Evolutionary conservation across 2,797 vertebrate genomes (phyloP).

Genomic region (Thunnus albacares): DNA sequence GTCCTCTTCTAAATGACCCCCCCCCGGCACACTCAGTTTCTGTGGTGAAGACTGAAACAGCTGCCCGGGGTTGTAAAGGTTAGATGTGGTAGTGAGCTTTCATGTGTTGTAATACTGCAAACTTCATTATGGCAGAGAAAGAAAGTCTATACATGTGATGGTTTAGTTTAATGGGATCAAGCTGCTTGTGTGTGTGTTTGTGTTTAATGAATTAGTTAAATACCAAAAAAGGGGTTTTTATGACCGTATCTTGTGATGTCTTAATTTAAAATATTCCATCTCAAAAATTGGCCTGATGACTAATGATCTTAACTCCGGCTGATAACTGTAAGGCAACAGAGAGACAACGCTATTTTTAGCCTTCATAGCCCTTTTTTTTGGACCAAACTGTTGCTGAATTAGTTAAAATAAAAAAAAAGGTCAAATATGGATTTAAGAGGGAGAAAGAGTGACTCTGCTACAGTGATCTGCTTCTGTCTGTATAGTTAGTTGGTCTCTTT

Average conservation of each 20-base stretch:
- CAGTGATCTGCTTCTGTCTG: not conserved
- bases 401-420: not conserved
- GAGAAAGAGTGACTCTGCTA: not conserved
- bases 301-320: not conserved
- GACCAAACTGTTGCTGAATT: constrained; percentile 17
- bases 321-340: constrained; percentile 22
- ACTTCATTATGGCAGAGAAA: not conserved
- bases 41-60: not conserved
- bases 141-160: constrained; percentile 11
- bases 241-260: too few species aligned
- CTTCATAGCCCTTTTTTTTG: not conserved
- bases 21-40: not conserved
- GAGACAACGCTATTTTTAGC: constrained; percentile 44
- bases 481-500: not conserved
- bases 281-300: not conserved
- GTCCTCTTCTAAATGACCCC: not conserved
- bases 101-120: not conserved
- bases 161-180: constrained; percentile 2
- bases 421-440: not conserved
- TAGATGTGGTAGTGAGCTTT: not conserved
- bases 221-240: not conserved
- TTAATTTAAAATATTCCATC: not conserved
- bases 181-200: not conserved
- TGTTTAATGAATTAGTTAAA: constrained; percentile 23
- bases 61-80: constrained; percentile 22